A percentile compares a stretch with the other conserved stretches of the same genome.
Conservation (phyloP, 37 sponge, comb jelly and placozoan genomes). For the Theonella swinhoei region DNA sequence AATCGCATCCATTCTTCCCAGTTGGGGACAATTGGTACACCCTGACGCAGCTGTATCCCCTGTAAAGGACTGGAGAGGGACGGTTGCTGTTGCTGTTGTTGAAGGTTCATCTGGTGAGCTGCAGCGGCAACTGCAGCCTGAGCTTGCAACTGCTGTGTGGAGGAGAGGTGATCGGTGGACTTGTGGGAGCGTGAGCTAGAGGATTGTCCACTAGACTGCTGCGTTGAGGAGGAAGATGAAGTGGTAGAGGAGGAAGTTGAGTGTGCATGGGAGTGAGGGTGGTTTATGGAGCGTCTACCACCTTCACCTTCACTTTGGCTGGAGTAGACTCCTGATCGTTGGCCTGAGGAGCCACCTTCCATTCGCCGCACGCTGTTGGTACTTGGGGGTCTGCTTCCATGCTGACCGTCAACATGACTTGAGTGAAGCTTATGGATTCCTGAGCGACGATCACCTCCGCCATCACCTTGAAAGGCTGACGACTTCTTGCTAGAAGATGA, state of each 20-base stretch:
- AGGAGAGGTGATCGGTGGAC: neutral
- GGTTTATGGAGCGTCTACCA: neutral
- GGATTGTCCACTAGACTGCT: neutral
- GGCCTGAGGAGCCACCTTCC: neutral
- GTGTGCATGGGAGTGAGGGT: neutral
- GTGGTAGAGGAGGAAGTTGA: neutral
- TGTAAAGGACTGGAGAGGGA: constrained; percentile 12
- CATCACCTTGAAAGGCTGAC: neutral
- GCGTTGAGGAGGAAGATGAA: neutral
- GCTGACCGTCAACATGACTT: neutral
- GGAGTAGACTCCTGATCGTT: neutral
- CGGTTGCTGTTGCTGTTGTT: constrained; percentile 23
- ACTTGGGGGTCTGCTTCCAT: neutral
- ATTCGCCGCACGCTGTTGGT: neutral
- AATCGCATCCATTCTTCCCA: constrained; percentile 47
- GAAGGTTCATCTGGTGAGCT: neutral
- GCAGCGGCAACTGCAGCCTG: constrained; percentile 8
- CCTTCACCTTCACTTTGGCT: neutral
- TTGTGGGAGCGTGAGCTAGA: constrained; percentile 3
- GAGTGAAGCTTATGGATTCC: neutral
- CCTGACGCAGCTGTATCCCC: constrained; percentile 3
- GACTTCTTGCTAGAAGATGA: constrained; percentile 22
- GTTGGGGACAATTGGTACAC: neutral
- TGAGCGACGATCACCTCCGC: neutral
- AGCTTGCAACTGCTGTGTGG: constrained; percentile 24